Evolutionary conservation across 2,888 invertebrate genomes (phyloP).

Genomic region (Drosophila barbarae): DNA sequence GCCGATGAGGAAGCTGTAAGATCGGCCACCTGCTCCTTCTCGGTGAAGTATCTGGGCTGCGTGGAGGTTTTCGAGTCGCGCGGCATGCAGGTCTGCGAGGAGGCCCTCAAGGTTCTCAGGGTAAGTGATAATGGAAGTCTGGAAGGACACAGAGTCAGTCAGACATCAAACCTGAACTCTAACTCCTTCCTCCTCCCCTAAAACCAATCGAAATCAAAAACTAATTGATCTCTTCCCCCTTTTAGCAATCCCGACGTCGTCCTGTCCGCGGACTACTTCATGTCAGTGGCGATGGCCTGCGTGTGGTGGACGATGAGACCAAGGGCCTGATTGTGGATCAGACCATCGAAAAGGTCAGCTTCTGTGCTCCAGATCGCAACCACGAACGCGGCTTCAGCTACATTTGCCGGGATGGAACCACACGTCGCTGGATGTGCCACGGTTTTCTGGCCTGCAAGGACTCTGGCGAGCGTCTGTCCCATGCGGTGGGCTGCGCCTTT

Average conservation of each 20-base stretch:
- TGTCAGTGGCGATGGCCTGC: constrained; percentile 95
- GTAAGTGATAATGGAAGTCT: constrained; percentile 81
- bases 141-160: neutral
- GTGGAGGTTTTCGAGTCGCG: constrained; percentile 99
- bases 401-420: constrained; percentile 99
- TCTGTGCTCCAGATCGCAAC: constrained; percentile 99
- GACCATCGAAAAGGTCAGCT: constrained; percentile 99
- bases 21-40: constrained; percentile 97
- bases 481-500: constrained; percentile 99
- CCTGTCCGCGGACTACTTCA: constrained; percentile 94
- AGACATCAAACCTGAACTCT: neutral
- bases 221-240: neutral
- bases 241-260: constrained; percentile 90
- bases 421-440: constrained; percentile 99
- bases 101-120: constrained; percentile 97
- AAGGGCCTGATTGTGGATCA: constrained; percentile 99
- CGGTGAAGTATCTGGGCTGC: constrained; percentile 99
- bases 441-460: constrained; percentile 98
- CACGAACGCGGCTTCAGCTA: constrained; percentile 98
- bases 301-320: constrained; percentile 99
- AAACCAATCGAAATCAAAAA: neutral
- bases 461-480: constrained; percentile 97
- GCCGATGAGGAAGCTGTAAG: constrained; percentile 98
- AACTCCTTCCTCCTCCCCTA: neutral
- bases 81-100: constrained; percentile 99